phyloP scores from a whole-genome alignment of 2,797 vertebrate species.

The Pteronotus mesoamericanus region DNA sequence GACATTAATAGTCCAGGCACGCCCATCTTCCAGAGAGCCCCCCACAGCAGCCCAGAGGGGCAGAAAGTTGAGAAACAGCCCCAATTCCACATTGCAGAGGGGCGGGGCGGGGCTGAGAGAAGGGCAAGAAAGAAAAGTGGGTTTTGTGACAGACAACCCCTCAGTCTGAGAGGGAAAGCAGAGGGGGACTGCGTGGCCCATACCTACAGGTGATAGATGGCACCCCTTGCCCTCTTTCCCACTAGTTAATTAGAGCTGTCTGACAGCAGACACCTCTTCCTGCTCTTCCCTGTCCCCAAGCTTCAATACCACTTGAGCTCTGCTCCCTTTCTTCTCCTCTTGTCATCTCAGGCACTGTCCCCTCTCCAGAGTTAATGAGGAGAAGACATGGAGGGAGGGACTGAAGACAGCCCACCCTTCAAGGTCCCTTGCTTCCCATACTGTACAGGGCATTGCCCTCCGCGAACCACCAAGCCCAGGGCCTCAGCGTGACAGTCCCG shows the following conservation, averaged over 20 bases:
- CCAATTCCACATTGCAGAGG: neutral
- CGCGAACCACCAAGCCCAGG: neutral
- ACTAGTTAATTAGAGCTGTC: neutral
- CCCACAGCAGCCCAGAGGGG: neutral
- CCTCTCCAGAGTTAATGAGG: neutral
- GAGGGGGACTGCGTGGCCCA: neutral
- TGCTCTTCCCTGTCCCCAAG: neutral
- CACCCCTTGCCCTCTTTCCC: accelerated
- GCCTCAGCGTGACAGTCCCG: neutral
- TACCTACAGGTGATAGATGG: neutral
- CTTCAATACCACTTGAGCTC: neutral
- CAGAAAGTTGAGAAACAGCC: neutral
- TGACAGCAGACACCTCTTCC: neutral
- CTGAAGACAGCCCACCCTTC: neutral
- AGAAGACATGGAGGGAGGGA: neutral
- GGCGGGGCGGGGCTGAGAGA: neutral
- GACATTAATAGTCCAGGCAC: neutral
- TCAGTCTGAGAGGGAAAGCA: neutral
- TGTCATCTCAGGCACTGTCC: neutral
- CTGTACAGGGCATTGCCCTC: no score
- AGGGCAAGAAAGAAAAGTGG: neutral
- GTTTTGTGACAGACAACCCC: neutral
- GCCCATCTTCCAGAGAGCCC: neutral
- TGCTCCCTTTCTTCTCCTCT: neutral
- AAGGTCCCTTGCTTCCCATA: neutral